Evolutionary conservation across 2,113 vertebrate genomes (phyloP).

Genomic region (Grallaria varia): DNA sequence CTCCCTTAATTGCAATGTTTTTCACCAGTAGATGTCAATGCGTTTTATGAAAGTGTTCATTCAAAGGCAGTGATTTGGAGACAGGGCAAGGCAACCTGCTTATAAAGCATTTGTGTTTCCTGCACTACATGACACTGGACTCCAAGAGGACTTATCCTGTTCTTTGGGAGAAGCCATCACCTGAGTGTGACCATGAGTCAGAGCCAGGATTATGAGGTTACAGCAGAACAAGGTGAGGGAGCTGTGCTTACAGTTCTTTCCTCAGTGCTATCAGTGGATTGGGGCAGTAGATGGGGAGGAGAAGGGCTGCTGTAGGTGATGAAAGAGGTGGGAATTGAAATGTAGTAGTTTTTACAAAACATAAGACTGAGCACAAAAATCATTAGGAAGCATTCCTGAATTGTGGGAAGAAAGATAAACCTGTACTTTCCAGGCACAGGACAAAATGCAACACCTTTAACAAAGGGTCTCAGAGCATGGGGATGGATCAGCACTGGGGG

Average conservation of each 20-base stretch:
- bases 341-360: not conserved
- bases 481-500: not conserved
- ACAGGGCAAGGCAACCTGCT: not conserved
- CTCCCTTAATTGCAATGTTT: not conserved
- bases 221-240: not conserved
- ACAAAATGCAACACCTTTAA: not conserved
- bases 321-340: not conserved
- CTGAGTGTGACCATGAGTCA: not conserved
- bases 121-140: not conserved
- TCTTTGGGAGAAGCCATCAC: not conserved
- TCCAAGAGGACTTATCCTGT: not conserved
- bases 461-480: not conserved
- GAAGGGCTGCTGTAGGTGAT: not conserved
- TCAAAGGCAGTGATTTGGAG: not conserved
- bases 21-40: not conserved
- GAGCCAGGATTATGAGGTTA: not conserved
- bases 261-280: rapidly evolving
- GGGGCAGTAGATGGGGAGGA: not conserved
- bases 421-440: not conserved
- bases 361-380: not conserved
- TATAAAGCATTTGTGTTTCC: not conserved
- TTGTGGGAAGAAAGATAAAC: not conserved
- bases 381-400: not conserved
- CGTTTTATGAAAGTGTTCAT: not conserved
- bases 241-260: not conserved